phyloP scores from a whole-genome alignment of 1,140 invertebrate species.

The Lepidurus couesii region DNA sequence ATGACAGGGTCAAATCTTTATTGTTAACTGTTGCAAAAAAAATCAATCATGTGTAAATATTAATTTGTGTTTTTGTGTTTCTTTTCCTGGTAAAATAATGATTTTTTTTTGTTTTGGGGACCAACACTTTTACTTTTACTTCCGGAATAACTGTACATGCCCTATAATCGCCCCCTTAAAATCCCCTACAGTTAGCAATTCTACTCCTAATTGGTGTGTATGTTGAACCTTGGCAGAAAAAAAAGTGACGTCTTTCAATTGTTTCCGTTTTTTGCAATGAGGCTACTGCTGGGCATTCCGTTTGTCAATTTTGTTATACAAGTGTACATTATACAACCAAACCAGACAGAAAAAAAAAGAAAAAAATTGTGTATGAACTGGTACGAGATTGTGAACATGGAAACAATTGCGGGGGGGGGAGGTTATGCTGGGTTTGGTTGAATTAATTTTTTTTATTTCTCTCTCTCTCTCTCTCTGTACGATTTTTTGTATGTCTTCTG shows the following conservation, averaged over 20 bases:
- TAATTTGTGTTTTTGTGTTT: neutral
- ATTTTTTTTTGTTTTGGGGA: neutral
- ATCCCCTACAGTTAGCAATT: too few species aligned
- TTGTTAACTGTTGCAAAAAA: conserved; percentile 12
- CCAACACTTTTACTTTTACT: neutral
- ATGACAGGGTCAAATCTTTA: conserved; percentile 18
- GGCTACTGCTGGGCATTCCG: neutral
- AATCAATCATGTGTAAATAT: neutral
- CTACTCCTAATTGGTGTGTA: neutral
- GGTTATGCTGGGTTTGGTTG: too few species aligned
- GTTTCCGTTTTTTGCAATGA: neutral
- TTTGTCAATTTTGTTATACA: neutral
- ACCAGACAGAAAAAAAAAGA: conserved; percentile 23
- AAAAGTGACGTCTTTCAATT: neutral
- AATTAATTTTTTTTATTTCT: too few species aligned
- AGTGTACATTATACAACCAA: neutral
- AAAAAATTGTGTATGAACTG: neutral
- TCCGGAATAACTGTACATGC: neutral
- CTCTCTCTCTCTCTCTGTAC: too few species aligned
- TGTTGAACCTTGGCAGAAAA: neutral
- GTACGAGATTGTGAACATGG: neutral
- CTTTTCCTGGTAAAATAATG: neutral
- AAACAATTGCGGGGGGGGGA: neutral
- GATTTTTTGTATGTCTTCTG: too few species aligned
- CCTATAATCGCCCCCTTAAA: too few species aligned